These are phyloP conservation scores for Embiotoca jacksoni DNA, from an alignment of 2,113 vertebrate genomes.

Conservation along the genomic window DNA sequence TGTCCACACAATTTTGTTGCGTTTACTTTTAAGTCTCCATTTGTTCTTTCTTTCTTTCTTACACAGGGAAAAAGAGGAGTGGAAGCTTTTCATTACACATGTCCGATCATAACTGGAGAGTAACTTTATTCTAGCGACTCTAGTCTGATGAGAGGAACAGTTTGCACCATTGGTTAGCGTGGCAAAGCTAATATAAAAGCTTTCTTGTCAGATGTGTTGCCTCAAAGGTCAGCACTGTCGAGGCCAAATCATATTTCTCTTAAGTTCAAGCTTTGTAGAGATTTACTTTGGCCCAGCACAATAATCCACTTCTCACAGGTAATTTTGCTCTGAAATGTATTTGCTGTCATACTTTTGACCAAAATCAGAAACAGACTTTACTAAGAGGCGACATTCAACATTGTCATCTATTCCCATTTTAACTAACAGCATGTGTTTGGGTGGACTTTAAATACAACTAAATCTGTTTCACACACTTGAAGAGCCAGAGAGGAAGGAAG, in stretches of 20 bases:
- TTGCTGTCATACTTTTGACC: neutral
- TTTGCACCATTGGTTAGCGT: neutral
- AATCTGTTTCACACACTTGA: constrained; percentile 74
- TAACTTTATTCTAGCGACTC: no score
- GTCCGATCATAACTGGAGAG: no score
- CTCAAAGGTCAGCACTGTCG: neutral
- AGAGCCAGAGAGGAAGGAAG: constrained; percentile 66
- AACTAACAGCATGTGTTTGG: constrained; percentile 14
- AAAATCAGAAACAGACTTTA: neutral
- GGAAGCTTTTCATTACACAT: no score
- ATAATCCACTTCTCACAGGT: no score
- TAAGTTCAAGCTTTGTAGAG: no score
- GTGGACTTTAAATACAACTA: constrained; percentile 32
- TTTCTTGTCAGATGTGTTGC: neutral
- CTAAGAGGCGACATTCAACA: neutral
- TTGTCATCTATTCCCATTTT: neutral
- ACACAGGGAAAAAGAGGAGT: no score
- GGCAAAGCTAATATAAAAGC: neutral
- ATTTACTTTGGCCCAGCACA: neutral
- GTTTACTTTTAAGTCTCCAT: neutral
- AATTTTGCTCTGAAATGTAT: no score
- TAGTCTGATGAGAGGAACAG: neutral
- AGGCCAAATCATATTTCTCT: no score
- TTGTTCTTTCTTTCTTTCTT: neutral
- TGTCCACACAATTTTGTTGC: neutral